Base-by-base conservation (phyloP, 2,797 vertebrate genomes). In the Monodelphis domestica region DNA sequence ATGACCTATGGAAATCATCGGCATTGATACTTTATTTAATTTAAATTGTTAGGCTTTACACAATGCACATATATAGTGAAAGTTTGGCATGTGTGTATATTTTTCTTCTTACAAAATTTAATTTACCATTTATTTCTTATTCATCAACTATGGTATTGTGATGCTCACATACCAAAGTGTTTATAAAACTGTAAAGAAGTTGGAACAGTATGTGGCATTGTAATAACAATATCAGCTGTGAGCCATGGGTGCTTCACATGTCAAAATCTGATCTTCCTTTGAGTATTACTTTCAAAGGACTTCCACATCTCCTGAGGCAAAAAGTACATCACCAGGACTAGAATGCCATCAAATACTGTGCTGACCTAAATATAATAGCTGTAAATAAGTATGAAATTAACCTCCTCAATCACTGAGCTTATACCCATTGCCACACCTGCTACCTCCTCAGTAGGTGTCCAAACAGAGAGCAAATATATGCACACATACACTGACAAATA, bases 401-500 rank as follows among this genome's bases (percentile, higher is more conserved):
- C 29, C 63, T n/a, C n/a, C 90, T 94, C 29, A 21, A 45, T 45
- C 87, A 63, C 17, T 87, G 12, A 91, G 2, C 4, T 28, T 96
- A 56, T 21, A 94, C 57, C 17, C 9, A 38, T 53, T 94, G 90
- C 21, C 12, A 9, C 38, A 87, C 38, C 21, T 5, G 28, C 26
- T 3, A 89, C 26, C 9, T 90, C 38, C 26, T 89, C 3, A 63
- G 63, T 56, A 89, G 38, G 52, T 88, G 30, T 94, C 50, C 88
- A 33, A 14, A 30, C 54, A 84, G 90, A 91, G 15, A 91, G 26
- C 56, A 94, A 53, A 91, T 91, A 94, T 92, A 53, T 53, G 51
- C 30, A 90, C 87, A 91, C 15, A 11, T 78, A 78, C 33, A 54
- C 52, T 93, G 51, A 90, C 94, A 70, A 95, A 84, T 29, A 95